phyloP scores from a whole-genome alignment of 2,888 invertebrate genomes.

The Lutraria lutraria region DNA sequence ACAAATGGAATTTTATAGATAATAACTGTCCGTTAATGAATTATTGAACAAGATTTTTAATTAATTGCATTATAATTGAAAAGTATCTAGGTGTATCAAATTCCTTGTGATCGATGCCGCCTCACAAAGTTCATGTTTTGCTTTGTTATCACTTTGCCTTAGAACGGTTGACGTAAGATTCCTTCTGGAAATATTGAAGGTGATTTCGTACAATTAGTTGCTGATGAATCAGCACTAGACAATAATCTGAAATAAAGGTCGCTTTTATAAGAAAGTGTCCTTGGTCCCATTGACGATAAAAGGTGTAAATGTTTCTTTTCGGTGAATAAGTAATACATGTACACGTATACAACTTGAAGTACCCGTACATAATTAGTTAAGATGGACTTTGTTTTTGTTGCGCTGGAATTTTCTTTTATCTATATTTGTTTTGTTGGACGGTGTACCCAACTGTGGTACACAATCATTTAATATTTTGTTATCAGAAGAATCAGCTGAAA shows the following conservation, averaged over 20 bases:
- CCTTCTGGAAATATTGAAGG: neutral
- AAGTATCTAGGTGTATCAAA: neutral
- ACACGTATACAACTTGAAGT: too few species aligned
- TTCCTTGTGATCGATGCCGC: neutral
- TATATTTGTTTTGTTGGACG: too few species aligned
- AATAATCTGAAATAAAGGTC: neutral
- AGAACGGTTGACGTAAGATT: neutral
- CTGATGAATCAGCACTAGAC: neutral
- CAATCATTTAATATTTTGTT: too few species aligned
- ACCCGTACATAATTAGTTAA: too few species aligned
- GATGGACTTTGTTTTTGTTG: too few species aligned
- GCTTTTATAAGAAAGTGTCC: neutral
- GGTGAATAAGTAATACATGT: too few species aligned
- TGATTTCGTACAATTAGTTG: slow-evolving; percentile 9
- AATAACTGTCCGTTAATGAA: slow-evolving; percentile 12
- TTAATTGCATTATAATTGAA: slow-evolving; percentile 23
- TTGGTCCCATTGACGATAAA: neutral
- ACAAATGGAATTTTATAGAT: slow-evolving; percentile 9
- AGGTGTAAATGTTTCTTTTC: neutral
- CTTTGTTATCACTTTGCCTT: neutral
- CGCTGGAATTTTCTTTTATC: too few species aligned
- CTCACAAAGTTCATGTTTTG: neutral
- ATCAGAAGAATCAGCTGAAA: too few species aligned
- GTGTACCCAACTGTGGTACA: too few species aligned
- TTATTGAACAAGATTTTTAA: slow-evolving; percentile 19